Evolutionary conservation across 2,797 vertebrate genomes (phyloP), one percentile per base, ranked within the genome.

Genomic region (Channallabes apus): DNA sequence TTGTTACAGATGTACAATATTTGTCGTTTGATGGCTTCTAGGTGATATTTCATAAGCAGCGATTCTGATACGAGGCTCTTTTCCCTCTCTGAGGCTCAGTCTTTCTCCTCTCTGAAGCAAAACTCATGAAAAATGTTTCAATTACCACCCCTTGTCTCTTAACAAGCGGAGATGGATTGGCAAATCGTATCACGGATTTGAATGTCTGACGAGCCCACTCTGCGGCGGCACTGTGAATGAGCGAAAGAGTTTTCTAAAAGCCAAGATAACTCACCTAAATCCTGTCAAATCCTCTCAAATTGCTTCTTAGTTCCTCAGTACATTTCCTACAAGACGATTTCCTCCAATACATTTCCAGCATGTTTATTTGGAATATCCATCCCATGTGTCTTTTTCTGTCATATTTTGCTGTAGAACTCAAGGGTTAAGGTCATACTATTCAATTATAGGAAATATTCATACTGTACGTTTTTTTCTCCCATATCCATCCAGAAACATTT

Each of bases 231-330:
- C 38, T 68, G 73, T 83, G 85, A 81, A 84, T 71, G 71, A 68
- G 46, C 22, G 18, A 73, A n/a, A 82, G 85, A 82, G 59, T 82
- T 68, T 4, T 41, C 65, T 86, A n/a, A 85, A 87, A 88, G 82
- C 9, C 75, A 35, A 82, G 8, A 75, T 76, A n/a, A 77, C 65
- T 82, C 69, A 72, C 75, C 64, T 84, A 82, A 88, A 88, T 86
- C 87, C 76, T 62, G 77, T 76, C 85, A 85, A 88, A 86, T 87
- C 87, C 88, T 84, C n/a, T 78, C 65, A 86, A 87, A 89, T 77
- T 83, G 72, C 82, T 69, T 84, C 54, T 91, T 88, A 90, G 86
- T 90, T 89, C 76, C 77, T 61, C 76, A 83, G 61, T 82, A 82
- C 35, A 81, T 85, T 65, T 79, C 75, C 64, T 83, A 29, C 65